Evolutionary conservation across 2,888 invertebrate species (phyloP).

Genomic region (Apotomis betuletana): DNA sequence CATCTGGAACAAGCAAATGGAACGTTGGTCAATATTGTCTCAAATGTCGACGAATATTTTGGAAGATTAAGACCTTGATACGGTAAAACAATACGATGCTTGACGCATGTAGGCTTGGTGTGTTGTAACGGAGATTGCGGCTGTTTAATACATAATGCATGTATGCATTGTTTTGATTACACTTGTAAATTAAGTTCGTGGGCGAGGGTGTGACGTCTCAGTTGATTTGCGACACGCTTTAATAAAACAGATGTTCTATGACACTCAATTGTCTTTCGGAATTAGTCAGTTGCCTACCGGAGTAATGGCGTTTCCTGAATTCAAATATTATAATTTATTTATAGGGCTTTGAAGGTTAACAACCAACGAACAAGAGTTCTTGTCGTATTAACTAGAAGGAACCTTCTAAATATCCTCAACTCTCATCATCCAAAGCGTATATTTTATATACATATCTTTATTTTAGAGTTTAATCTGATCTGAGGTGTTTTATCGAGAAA

Average conservation of each 20-base stretch:
- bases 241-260: conserved; percentile 43
- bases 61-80: conserved; percentile 41
- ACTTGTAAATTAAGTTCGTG: conserved; percentile 54
- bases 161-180: conserved; percentile 51
- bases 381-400: too few relatives aligned
- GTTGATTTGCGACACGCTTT: conserved; percentile 31
- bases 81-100: conserved; percentile 37
- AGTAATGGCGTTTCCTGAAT: conserved; percentile 41
- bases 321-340: not conserved
- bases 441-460: too few relatives aligned
- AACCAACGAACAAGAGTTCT: not conserved
- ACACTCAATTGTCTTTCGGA: conserved; percentile 46
- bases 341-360: not conserved
- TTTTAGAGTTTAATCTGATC: too few relatives aligned
- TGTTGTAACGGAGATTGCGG: conserved; percentile 46
- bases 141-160: conserved; percentile 52
- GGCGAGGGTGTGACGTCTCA: conserved; percentile 46
- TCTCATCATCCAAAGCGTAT: too few relatives aligned
- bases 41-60: conserved; percentile 22
- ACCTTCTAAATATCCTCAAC: too few relatives aligned
- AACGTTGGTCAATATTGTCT: conserved; percentile 15
- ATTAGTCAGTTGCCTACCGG: conserved; percentile 49
- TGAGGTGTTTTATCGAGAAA: too few relatives aligned
- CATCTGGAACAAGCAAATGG: conserved; percentile 68
- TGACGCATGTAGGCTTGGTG: conserved; percentile 40